These are phyloP conservation scores for Axis porcinus DNA, from an alignment of 2,113 vertebrate species.

Conservation along the genomic window DNA sequence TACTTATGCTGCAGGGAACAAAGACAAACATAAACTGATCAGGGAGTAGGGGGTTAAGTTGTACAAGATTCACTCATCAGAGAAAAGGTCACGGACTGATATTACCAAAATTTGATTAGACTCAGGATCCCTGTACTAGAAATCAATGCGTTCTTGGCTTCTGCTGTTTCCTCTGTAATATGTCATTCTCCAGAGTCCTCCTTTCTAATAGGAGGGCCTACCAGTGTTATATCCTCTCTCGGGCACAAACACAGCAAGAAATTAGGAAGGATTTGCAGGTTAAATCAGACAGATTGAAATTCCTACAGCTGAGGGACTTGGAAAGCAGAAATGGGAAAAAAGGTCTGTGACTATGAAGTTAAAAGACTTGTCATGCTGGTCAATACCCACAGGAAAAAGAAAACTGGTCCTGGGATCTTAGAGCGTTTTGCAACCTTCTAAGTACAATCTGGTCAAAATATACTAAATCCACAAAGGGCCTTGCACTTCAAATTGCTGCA, in stretches of 20 bases:
- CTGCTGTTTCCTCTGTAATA: slow-evolving; percentile 55
- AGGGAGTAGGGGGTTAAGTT: slow-evolving; percentile 72
- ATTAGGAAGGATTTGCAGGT: slow-evolving; percentile 74
- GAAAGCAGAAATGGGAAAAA: slow-evolving; percentile 59
- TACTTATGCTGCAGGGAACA: slow-evolving; percentile 76
- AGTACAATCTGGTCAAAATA: slow-evolving; percentile 67
- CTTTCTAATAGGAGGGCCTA: slow-evolving; percentile 43
- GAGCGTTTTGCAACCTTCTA: slow-evolving; percentile 60
- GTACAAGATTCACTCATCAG: slow-evolving; percentile 80
- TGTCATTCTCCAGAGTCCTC: slow-evolving; percentile 53
- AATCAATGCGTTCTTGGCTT: slow-evolving; percentile 80
- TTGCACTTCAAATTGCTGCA: slow-evolving; percentile 51
- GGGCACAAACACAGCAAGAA: slow-evolving; percentile 68
- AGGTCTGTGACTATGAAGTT: slow-evolving; percentile 50
- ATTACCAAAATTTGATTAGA: slow-evolving; percentile 83
- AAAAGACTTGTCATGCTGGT: slow-evolving; percentile 60
- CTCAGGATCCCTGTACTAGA: slow-evolving; percentile 69
- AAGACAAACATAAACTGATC: slow-evolving; percentile 53
- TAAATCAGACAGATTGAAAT: slow-evolving; percentile 63
- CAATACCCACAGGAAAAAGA: slow-evolving; percentile 68
- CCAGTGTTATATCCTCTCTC: slow-evolving; percentile 54
- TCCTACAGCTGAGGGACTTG: slow-evolving; percentile 35
- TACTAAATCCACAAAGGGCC: slow-evolving; percentile 48
- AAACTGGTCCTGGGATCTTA: slow-evolving; percentile 55
- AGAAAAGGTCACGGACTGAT: slow-evolving; percentile 82